These are phyloP conservation scores for Oophaga sylvatica DNA, from an alignment of 2,797 vertebrate species.

Conservation along the genomic window DNA sequence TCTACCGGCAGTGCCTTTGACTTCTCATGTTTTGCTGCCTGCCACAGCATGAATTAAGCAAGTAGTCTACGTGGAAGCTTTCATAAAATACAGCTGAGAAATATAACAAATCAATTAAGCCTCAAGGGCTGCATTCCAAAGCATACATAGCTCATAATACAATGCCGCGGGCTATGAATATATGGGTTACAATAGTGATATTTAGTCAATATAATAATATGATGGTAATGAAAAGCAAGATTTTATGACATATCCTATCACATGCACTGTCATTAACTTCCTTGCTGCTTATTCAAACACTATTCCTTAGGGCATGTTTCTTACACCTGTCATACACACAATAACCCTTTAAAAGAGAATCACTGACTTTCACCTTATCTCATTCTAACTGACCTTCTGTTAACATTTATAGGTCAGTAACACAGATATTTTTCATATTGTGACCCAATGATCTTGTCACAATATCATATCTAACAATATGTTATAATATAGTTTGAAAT, in stretches of 20 bases:
- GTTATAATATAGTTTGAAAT: neutral
- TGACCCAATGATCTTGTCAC: neutral
- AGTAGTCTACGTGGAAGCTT: conserved; percentile 28
- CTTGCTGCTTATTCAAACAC: neutral
- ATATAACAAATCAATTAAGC: conserved; percentile 30
- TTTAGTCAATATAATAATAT: conserved; percentile 44
- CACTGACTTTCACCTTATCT: conserved; percentile 5
- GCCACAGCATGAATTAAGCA: conserved; percentile 44
- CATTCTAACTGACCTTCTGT: neutral
- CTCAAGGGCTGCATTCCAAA: conserved; percentile 54
- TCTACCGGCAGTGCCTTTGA: neutral
- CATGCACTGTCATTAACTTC: conserved; percentile 16
- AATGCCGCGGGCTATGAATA: conserved; percentile 38
- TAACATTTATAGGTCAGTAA: conserved; percentile 10
- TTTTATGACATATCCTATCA: conserved; percentile 41
- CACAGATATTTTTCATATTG: neutral
- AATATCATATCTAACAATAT: neutral
- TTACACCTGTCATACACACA: conserved; percentile 16
- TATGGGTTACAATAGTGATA: conserved; percentile 34
- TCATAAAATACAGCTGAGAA: conserved; percentile 44
- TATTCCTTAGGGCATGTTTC: conserved; percentile 21
- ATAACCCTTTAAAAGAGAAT: neutral
- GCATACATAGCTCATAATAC: conserved; percentile 32
- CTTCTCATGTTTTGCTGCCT: conserved; percentile 18
- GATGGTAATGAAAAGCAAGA: conserved; percentile 30